A percentile compares a stretch with the other conserved stretches of the same genome.
phyloP scores from a whole-genome alignment of 2,113 vertebrate species.

The Telmatochromis sp. region DNA sequence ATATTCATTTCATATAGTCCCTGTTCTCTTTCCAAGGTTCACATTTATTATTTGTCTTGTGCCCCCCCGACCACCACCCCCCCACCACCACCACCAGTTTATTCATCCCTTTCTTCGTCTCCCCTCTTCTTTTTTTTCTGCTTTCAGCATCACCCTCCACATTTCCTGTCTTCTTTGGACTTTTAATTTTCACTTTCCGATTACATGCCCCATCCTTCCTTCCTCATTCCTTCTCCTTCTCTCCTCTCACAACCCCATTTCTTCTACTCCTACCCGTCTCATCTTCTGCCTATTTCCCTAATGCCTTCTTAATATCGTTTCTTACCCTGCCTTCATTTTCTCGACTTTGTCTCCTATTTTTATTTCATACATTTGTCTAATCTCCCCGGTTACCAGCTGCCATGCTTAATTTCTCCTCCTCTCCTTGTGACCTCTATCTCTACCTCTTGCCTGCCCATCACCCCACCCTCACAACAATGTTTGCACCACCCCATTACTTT shows the following conservation, averaged over 20 bases:
- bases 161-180: neutral
- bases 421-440: neutral
- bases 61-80: neutral
- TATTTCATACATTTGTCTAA: neutral
- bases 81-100: neutral
- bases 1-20: conserved; percentile 1
- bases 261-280: neutral
- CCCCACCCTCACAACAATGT: neutral
- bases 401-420: conserved; percentile 7
- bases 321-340: conserved; percentile 8
- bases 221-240: neutral
- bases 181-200: neutral
- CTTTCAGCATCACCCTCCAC: neutral
- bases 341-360: neutral
- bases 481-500: neutral
- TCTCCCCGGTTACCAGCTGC: neutral
- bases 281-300: conserved; percentile 29
- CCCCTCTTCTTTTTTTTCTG: neutral
- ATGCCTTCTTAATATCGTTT: conserved; percentile 23
- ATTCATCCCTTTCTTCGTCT: neutral
- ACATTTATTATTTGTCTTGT: neutral
- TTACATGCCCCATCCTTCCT: neutral
- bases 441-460: neutral
- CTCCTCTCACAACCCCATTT: neutral
- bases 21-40: neutral